phyloP scores from a whole-genome alignment of 1,140 invertebrate species.

The Anoplolepis gracilipes region DNA sequence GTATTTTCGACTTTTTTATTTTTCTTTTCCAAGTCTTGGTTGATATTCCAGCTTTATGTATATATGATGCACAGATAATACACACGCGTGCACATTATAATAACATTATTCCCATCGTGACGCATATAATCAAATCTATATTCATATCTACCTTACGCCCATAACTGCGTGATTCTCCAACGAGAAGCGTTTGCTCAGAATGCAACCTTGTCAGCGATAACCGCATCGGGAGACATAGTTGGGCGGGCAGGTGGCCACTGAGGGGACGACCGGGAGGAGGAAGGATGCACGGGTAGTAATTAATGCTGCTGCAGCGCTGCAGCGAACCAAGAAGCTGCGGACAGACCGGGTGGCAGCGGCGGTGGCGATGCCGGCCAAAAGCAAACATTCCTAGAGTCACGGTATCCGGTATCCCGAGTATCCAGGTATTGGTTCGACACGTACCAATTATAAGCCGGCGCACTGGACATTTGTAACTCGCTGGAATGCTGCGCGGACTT shows the following conservation, averaged over 20 bases:
- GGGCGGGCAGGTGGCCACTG: constrained; percentile 17
- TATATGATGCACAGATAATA: background rate
- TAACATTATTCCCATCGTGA: background rate
- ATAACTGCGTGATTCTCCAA: constrained; percentile 37
- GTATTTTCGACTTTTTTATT: background rate
- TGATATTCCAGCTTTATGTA: background rate
- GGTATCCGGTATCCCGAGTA: constrained; percentile 59
- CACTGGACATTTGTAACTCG: constrained; percentile 52
- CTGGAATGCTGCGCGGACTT: constrained; percentile 52
- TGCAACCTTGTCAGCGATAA: constrained; percentile 53
- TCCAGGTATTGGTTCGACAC: constrained; percentile 68
- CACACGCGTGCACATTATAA: background rate
- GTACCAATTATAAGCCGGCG: constrained; percentile 70
- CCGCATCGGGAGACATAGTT: constrained; percentile 43
- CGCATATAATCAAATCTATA: background rate
- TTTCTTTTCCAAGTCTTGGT: background rate
- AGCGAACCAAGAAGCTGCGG: constrained; percentile 66
- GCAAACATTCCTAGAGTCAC: constrained; percentile 67
- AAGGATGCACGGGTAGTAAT: constrained; percentile 62
- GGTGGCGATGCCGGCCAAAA: constrained; percentile 58
- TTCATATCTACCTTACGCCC: background rate
- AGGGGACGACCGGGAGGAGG: constrained; percentile 4
- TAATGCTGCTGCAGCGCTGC: constrained; percentile 69
- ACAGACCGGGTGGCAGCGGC: constrained; percentile 21
- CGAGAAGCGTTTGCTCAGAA: constrained; percentile 48